Evolutionary conservation across 1,140 invertebrate genomes (phyloP), one percentile per base, ranked within the genome.

Genomic region (Helicoverpa armigera): DNA sequence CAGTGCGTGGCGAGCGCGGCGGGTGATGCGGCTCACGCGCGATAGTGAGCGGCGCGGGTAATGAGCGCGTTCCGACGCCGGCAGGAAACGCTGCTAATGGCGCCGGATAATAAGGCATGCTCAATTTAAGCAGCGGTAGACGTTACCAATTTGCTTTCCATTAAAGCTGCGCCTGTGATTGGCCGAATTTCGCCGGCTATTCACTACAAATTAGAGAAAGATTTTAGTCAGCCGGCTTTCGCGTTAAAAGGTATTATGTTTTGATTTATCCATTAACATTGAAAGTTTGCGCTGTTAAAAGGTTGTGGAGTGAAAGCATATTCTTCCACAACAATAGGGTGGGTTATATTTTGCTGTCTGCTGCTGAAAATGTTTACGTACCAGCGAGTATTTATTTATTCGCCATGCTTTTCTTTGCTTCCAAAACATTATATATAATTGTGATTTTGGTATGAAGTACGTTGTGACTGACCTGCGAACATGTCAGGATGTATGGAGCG

Each of bases 401-500:
- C 7, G 35, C 5, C 5, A 7, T 9, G 3, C 35, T 43, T 43
- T 43, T 43, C 9, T 43, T 43, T 5, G 35, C 1, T 43, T 7
- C 35, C 5, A 43, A 43, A 43, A 43, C 35, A 9, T 43, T 43
- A 43, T 43, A 43, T 9, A 43, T 43, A 43, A 43, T 9, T 43
- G 35, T 43, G 9, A 43, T 43, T 7, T 9, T 43, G 9, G 7
- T 5, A 18, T 43, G 14, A 3, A 65, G 13, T 11, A 3, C 3
- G 29, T 16, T 3, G 13, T 0, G 65, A 67, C 48, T 86, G 16
- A 97, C 97, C 97, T 85, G 97, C 96, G 84, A 97, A 97, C 92
- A 96, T 97, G 89, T 97, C 96, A 35, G 97, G 96, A 63, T 96
- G 97, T 70, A 96, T 94, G 83, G 97, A 96, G 73, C 97, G 95